These are phyloP conservation scores for Melitaea cinxia DNA, from an alignment of 1,140 invertebrate species.

Conservation along the genomic window DNA sequence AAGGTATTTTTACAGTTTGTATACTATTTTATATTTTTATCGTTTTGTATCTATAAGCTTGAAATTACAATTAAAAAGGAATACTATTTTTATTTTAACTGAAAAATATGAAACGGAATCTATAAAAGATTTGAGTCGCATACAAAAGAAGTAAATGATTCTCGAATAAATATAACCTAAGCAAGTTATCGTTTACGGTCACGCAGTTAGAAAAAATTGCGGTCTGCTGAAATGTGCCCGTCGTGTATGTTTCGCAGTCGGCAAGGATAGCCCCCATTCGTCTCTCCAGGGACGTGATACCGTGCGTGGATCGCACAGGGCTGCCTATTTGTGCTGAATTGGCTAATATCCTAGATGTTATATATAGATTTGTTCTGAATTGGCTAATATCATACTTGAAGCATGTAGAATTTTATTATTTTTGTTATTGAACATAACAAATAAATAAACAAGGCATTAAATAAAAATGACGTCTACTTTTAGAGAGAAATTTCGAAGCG, in stretches of 20 bases:
- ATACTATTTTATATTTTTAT: too few relatives aligned
- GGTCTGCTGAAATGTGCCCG: constrained; percentile 18
- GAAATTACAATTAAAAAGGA: too few relatives aligned
- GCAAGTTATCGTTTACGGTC: constrained; percentile 16
- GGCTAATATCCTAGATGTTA: background rate
- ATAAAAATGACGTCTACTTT: too few relatives aligned
- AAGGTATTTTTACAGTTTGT: too few relatives aligned
- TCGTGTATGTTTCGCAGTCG: constrained; percentile 46
- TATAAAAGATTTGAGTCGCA: background rate
- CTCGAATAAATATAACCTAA: constrained; percentile 3
- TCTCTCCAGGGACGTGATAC: constrained; percentile 55
- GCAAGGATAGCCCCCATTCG: constrained; percentile 51
- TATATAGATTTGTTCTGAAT: background rate
- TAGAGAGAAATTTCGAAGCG: too few relatives aligned
- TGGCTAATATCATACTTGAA: too few relatives aligned
- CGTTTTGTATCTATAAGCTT: too few relatives aligned
- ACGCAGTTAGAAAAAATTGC: constrained; percentile 22
- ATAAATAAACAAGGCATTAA: too few relatives aligned
- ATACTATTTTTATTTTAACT: background rate
- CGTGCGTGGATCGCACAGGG: constrained; percentile 25
- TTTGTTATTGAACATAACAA: too few relatives aligned
- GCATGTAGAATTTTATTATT: too few relatives aligned
- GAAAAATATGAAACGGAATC: background rate
- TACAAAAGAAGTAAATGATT: constrained; percentile 2
- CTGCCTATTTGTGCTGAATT: background rate